phyloP scores from a whole-genome alignment of 1,140 invertebrate genomes.

The Wiebesia pumilae region DNA sequence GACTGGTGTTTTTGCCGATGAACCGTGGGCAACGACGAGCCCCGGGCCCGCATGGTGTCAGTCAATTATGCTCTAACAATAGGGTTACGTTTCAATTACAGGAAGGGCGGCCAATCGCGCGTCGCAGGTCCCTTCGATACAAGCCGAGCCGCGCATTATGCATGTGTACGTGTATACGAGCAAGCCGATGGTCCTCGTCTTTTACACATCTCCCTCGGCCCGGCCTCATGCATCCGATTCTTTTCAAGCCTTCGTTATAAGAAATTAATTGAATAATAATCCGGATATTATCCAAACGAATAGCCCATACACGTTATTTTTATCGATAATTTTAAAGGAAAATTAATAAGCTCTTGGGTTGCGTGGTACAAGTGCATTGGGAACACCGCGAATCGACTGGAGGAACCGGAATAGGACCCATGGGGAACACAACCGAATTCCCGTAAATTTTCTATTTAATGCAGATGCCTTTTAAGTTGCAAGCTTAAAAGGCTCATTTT shows the following conservation, averaged over 20 bases:
- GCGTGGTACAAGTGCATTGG: not conserved
- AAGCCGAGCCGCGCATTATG: not conserved
- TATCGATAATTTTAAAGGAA: constrained; percentile 8
- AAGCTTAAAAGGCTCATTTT: not conserved
- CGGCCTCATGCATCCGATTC: not conserved
- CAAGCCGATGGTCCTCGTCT: not conserved
- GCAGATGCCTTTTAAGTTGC: not conserved
- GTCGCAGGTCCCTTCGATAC: constrained; percentile 5
- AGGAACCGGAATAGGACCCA: not conserved
- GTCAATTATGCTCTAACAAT: constrained; percentile 72
- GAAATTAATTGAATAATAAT: constrained; percentile 48
- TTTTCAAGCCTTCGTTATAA: not conserved
- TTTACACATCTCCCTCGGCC: not conserved
- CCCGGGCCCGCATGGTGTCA: constrained; percentile 62
- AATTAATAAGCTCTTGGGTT: constrained; percentile 19
- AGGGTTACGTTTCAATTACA: constrained; percentile 73
- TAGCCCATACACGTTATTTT: constrained; percentile 4
- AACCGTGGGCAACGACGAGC: constrained; percentile 54
- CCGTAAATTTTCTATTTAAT: constrained; percentile 28
- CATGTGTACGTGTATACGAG: not conserved
- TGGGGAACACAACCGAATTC: not conserved
- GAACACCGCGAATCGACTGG: too few species aligned
- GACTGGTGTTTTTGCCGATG: constrained; percentile 62
- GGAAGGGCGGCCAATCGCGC: constrained; percentile 34
- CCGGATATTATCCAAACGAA: constrained; percentile 30